A percentile compares a stretch with the other conserved stretches of the same genome.
These are phyloP conservation scores for Ptilonorhynchus violaceus DNA, from an alignment of 2,113 vertebrate species.

Conservation along the genomic window DNA sequence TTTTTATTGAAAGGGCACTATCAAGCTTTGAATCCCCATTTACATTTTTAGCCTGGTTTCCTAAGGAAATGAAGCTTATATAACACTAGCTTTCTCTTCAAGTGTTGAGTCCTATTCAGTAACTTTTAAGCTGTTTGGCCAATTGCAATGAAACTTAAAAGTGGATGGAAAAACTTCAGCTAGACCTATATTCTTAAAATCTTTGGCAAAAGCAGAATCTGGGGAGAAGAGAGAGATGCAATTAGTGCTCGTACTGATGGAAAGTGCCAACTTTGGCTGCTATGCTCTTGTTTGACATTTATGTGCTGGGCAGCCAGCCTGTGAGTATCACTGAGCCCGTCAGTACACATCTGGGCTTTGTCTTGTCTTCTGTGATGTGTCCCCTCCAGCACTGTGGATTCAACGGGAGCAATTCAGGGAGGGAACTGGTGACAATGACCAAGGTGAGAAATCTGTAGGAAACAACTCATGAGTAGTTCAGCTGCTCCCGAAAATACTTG, in stretches of 20 bases:
- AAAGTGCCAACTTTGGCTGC: neutral
- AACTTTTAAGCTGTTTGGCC: neutral
- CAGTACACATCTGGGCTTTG: neutral
- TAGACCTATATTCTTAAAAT: neutral
- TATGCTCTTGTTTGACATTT: neutral
- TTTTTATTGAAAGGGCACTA: conserved; percentile 20
- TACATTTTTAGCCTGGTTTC: conserved; percentile 9
- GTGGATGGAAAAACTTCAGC: neutral
- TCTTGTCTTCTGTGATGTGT: neutral
- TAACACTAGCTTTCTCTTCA: neutral
- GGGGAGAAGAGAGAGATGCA: neutral
- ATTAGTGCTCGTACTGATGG: neutral
- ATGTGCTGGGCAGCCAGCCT: neutral
- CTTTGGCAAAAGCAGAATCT: neutral
- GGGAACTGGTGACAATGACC: neutral
- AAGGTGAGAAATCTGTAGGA: neutral
- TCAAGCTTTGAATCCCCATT: neutral
- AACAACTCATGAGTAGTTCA: neutral
- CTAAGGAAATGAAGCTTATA: conserved; percentile 6
- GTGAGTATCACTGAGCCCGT: neutral
- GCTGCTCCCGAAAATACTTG: neutral
- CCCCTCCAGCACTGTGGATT: neutral
- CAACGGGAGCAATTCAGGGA: neutral
- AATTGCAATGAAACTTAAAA: neutral
- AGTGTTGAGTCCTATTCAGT: neutral